These are phyloP conservation scores for Anoura caudifer DNA, from an alignment of 2,113 vertebrate species.

Conservation along the genomic window DNA sequence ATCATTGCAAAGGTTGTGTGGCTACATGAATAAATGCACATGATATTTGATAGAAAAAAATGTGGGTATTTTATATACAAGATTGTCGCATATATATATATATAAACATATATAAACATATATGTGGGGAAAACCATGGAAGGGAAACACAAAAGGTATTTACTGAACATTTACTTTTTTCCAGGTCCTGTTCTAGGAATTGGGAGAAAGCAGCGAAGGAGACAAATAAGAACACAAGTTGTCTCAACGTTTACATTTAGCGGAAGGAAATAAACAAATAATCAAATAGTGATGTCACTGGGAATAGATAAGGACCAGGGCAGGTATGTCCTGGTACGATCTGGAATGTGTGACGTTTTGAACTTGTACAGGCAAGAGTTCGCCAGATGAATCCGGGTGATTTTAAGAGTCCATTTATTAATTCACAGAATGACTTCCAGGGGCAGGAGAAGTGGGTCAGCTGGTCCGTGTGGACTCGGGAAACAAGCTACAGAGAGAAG, in stretches of 20 bases:
- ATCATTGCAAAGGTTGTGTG: background rate
- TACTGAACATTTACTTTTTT: background rate
- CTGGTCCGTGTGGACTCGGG: background rate
- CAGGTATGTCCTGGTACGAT: too few relatives aligned
- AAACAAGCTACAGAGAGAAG: background rate
- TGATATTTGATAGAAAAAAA: background rate
- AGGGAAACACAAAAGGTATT: background rate
- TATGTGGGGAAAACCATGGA: background rate
- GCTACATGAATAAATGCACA: background rate
- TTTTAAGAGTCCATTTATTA: background rate
- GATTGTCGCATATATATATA: background rate
- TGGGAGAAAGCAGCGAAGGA: background rate
- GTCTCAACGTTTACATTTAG: background rate
- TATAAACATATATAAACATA: background rate
- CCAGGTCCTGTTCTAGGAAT: background rate
- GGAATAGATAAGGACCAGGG: background rate
- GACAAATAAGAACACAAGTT: background rate
- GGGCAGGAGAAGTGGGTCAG: background rate
- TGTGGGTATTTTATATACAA: background rate
- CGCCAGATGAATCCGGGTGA: background rate
- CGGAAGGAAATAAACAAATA: background rate
- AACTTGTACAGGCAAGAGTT: background rate
- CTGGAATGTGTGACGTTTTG: background rate
- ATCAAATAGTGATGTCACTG: background rate
- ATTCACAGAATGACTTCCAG: too few relatives aligned